phyloP scores from a whole-genome alignment of 2,888 invertebrate genomes.

The Marronus borbonicus region DNA sequence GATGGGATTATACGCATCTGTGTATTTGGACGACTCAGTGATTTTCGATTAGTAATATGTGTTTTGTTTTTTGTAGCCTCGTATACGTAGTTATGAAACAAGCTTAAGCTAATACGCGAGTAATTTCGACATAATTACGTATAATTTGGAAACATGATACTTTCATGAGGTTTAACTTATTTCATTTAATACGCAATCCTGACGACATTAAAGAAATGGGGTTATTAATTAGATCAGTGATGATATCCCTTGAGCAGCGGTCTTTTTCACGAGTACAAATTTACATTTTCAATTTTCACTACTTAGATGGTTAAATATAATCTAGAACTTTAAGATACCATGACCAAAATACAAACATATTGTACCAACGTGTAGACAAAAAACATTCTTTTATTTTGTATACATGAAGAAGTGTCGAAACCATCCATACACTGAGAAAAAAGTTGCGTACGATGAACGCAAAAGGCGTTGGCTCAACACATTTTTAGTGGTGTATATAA shows the following conservation, averaged over 20 bases:
- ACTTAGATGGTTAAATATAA: too few relatives aligned
- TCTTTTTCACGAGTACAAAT: too few relatives aligned
- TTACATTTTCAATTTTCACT: too few relatives aligned
- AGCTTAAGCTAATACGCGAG: background rate
- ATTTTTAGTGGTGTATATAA: too few relatives aligned
- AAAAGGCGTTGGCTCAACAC: too few relatives aligned
- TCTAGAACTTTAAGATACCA: too few relatives aligned
- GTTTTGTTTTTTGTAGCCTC: background rate
- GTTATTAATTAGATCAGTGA: background rate
- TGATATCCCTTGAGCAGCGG: background rate
- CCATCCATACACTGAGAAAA: too few relatives aligned
- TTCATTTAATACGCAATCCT: background rate
- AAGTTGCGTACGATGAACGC: too few relatives aligned
- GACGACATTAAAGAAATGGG: background rate
- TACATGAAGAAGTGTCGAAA: too few relatives aligned
- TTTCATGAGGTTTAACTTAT: background rate
- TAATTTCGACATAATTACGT: conserved; percentile 10
- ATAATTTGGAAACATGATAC: conserved; percentile 15
- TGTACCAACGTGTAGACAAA: too few relatives aligned
- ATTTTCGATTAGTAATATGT: conserved; percentile 22
- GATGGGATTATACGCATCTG: conserved; percentile 7
- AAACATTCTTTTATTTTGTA: too few relatives aligned
- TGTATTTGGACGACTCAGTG: background rate
- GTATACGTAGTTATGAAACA: background rate
- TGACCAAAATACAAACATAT: too few relatives aligned